Evolutionary conservation across 2,888 invertebrate species (phyloP), one percentile per base, ranked within the genome.

Genomic region (Anticlea derivata): DNA sequence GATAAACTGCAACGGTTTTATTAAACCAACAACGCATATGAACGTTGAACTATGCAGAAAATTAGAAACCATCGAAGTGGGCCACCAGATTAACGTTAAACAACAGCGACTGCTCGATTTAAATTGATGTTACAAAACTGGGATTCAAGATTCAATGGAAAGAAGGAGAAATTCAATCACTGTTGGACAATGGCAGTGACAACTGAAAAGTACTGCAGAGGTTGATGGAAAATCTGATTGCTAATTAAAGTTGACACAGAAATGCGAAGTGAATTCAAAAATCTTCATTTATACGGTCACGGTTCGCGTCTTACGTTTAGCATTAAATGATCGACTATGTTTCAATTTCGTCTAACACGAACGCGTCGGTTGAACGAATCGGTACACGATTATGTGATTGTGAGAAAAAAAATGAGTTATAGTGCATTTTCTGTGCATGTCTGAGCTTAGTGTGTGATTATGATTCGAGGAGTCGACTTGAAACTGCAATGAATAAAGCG

Each of bases 201-300:
- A 86, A 79, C 77, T 73, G 72, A 65, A 75, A 70, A 78, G 75
- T 78, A 80, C 75, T 73, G 60, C 68, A 70, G 76, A 78, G 79
- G 79, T 81, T 83, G 84, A 86, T 87, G 83, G 80, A 62, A 87
- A 89, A 86, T 83, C 77, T 84, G 82, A 87, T 88, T 87, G 84
- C 78, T 88, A 90, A 90, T 89, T 89, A 89, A 85, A 84, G 81
- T 87, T 89, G 89, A 89, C 89, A 89, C 80, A 87, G 86, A 90
- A 88, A 86, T 82, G 76, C 82, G 78, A 81, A 77, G 78, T 81
- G 83, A 82, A 89, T 84, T 83, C 78, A 75, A 83, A 53, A 87
- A 85, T 87, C 86, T 83, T 89, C 86, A 86, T 90, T 89, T 86
- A 84, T 86, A 81, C 75, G 80, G 89, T 85, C 84, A 89, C 85